A percentile compares a stretch with the other conserved stretches of the same genome.
These are phyloP conservation scores for Corvus moneduloides DNA, from an alignment of 2,113 vertebrate genomes.

Conservation along the genomic window DNA sequence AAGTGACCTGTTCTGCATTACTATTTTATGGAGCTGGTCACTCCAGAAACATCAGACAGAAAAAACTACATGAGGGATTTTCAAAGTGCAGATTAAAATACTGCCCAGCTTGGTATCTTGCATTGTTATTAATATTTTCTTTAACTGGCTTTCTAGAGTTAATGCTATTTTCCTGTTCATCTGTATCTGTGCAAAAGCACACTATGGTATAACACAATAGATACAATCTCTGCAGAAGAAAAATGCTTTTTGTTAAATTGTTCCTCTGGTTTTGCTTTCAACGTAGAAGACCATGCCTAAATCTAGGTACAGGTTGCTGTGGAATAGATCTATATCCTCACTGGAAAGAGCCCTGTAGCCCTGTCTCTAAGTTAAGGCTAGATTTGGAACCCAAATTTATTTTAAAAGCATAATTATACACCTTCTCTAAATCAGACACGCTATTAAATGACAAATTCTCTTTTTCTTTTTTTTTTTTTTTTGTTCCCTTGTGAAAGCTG, in stretches of 20 bases:
- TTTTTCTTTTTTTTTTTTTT: background rate
- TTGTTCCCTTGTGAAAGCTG: conserved; percentile 20
- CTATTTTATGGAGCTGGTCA: background rate
- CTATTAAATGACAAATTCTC: conserved; percentile 45
- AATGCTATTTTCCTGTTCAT: background rate
- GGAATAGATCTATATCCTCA: background rate
- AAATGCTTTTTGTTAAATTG: background rate
- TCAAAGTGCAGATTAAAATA: background rate
- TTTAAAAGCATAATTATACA: conserved; percentile 57
- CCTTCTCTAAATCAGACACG: conserved; percentile 24
- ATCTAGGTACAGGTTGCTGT: background rate
- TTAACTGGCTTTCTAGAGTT: background rate
- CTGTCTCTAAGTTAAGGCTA: background rate
- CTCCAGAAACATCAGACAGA: background rate
- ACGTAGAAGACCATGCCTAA: background rate
- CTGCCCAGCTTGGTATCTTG: background rate
- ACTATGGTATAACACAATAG: background rate
- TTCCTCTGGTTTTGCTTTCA: background rate
- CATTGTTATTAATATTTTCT: background rate
- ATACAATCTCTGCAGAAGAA: background rate
- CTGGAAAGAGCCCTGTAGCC: background rate
- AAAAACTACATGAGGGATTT: background rate
- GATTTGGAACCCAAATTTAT: conserved; percentile 37
- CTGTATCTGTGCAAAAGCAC: background rate
- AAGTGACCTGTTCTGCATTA: background rate